A percentile compares a stretch with the other conserved stretches of the same genome.
Conservation (phyloP, 1,140 invertebrate genomes). For the Bombus fervidus region DNA sequence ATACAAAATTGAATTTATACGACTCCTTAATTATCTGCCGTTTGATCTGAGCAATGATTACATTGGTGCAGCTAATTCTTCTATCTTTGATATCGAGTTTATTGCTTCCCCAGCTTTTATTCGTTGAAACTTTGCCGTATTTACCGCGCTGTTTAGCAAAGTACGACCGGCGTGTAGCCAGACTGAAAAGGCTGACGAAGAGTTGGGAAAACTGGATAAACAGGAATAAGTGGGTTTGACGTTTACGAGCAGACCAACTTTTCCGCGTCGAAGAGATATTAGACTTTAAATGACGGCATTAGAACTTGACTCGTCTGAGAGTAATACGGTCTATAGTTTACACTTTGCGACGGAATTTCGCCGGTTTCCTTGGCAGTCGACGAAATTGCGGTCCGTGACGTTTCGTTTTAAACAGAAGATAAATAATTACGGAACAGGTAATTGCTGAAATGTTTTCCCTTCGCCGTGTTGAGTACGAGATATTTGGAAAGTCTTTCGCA, state of each 20-base stretch:
- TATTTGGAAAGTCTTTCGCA: background rate
- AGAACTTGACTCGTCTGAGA: conserved; percentile 48
- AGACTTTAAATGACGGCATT: conserved; percentile 56
- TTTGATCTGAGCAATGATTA: conserved; percentile 24
- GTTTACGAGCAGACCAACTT: conserved; percentile 44
- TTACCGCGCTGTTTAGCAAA: conserved; percentile 23
- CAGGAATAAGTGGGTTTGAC: conserved; percentile 52
- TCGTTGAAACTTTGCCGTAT: background rate
- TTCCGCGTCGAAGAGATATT: conserved; percentile 38
- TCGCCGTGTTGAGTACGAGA: background rate
- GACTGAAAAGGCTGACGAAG: conserved; percentile 16
- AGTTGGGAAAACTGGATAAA: conserved; percentile 30
- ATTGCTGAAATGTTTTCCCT: conserved; percentile 11
- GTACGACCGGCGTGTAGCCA: background rate
- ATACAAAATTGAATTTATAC: background rate
- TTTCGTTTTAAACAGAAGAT: conserved; percentile 11
- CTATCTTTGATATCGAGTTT: conserved; percentile 18
- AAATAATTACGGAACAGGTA: conserved; percentile 13
- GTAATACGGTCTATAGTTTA: conserved; percentile 45
- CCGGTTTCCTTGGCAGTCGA: background rate
- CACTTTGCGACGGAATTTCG: conserved; percentile 29
- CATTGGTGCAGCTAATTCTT: background rate
- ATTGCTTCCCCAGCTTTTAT: conserved; percentile 17
- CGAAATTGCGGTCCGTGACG: conserved; percentile 27
- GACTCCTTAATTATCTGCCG: background rate